Evolutionary conservation across 2,888 invertebrate genomes (phyloP).

Genomic region (Pseudanteris insignis): DNA sequence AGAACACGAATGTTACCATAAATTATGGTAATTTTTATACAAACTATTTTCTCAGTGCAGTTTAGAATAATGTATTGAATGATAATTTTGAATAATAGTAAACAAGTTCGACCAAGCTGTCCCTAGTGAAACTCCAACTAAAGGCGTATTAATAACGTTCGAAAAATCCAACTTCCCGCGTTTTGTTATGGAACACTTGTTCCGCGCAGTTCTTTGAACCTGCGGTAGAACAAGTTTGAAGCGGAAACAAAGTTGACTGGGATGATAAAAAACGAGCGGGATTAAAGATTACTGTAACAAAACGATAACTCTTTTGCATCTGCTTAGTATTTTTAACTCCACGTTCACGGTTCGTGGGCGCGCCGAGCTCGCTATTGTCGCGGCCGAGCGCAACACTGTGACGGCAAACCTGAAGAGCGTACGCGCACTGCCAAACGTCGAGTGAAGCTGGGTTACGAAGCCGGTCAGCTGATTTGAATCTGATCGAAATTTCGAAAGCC

Average conservation of each 20-base stretch:
- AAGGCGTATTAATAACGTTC: no score
- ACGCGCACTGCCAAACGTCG: constrained; percentile 12
- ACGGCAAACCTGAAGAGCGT: constrained; percentile 23
- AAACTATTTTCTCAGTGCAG: no score
- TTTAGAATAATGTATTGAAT: no score
- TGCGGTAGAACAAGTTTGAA: background rate
- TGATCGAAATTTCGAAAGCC: constrained; percentile 27
- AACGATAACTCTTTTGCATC: constrained; percentile 36
- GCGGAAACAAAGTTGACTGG: constrained; percentile 2
- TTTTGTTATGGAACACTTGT: constrained; percentile 7
- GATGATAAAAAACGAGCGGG: constrained; percentile 8
- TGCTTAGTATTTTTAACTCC: constrained; percentile 29
- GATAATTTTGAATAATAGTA: no score
- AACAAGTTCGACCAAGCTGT: no score
- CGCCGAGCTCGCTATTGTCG: constrained; percentile 30
- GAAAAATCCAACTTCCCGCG: no score
- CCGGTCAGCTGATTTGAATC: constrained; percentile 18
- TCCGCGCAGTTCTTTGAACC: constrained; percentile 18
- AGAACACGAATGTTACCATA: no score
- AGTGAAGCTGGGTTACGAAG: background rate
- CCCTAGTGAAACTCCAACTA: no score
- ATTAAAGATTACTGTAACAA: constrained; percentile 23
- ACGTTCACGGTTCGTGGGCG: constrained; percentile 30
- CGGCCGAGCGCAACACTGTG: constrained; percentile 25
- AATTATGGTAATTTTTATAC: no score